Evolutionary conservation across 1,140 invertebrate genomes (phyloP), one percentile per base, ranked within the genome.

Genomic region (Planococcus citri): DNA sequence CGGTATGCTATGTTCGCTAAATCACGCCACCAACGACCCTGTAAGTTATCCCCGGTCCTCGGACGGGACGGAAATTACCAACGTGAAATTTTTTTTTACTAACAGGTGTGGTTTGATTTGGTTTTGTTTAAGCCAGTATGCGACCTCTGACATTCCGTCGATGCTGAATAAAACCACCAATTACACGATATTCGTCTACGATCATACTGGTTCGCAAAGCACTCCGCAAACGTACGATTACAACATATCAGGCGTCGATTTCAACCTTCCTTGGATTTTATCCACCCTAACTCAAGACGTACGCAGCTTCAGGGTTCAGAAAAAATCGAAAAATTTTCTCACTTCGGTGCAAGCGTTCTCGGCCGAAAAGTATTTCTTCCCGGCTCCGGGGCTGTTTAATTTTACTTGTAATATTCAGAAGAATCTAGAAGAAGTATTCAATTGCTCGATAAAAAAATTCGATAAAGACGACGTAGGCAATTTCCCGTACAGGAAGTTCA

Each of bases 291-390:
- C 73, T 1, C 33, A 37, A 75, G 70, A 80, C 67, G 81, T 82
- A n/a, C 81, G 78, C 68, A 83, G 82, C 61, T 76, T 80, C 20
- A 77, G 83, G 71, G 79, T 80, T 27, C 74, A 87, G 70, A 81
- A 76, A 21, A 86, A 86, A 72, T 82, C 85, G 72, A 81, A 80
- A 6, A 78, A 80, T 70, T 87, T 83, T 71, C 80, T 80, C 61
- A 83, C 82, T 0, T 80, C 83, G 0, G 78, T 86, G 10, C 79
- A 84, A 2, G 82, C 79, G 73, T 72, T 87, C 17, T 82, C 84
- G 0, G 79, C 80, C 41, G 79, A 77, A 51, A 73, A 76, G 57
- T 79, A 84, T 67, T 88, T 83, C 75, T 88, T 88, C 74, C 87
- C 86, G 6, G 79, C 83, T 1, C 76, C 72, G 12, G 73, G 74